Evolutionary conservation across 2,797 vertebrate genomes (phyloP), one percentile per base, ranked within the genome.

Genomic region (Emys orbicularis): DNA sequence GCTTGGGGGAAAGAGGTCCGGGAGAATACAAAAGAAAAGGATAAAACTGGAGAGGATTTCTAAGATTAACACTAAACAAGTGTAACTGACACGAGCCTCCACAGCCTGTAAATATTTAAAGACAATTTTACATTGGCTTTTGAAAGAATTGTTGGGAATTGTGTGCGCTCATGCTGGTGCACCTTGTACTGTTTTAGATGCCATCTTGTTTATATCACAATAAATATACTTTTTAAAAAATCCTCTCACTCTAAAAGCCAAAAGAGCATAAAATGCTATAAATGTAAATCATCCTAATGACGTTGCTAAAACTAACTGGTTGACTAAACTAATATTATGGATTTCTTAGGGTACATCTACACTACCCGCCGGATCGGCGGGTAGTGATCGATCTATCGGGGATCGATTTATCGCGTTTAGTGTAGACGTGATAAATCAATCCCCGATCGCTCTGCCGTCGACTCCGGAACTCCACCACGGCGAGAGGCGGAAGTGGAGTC

Each of bases 21-120:
- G 12, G n/a, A 89, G n/a, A 83, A 88, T 8, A n/a, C 7, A n/a
- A 49, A 90, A 88, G 37, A 56, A 53, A 76, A 52, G 59, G 44
- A 6, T 65, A 59, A 85, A 93, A 84, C 41, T 3, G 2, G 84
- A 92, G 85, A 44, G 16, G 21, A 47, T 57, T 56, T 82, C 34
- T n/a, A 90, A 90, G 41, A 37, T 61, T 57, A 44, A 44, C 56
- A 6, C 37, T 68, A 49, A 41, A 25, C 34, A 44, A 37, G 1
- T 41, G n/a, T 84, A 88, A 93, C 56, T 65, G 88, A 87, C 54
- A 76, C 19, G 16, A 53, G 49, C 47, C 49, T 74, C 89, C 61
- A 25, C 79, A 84, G n/a, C n/a, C 49, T 76, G 77, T 95, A n/a
- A 92, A 95, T 95, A 81, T 83, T 96, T 89, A 50, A 89, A 93